Evolutionary conservation across 2,888 invertebrate genomes (phyloP), one percentile per base, ranked within the genome.

Genomic region (Amiota communis): DNA sequence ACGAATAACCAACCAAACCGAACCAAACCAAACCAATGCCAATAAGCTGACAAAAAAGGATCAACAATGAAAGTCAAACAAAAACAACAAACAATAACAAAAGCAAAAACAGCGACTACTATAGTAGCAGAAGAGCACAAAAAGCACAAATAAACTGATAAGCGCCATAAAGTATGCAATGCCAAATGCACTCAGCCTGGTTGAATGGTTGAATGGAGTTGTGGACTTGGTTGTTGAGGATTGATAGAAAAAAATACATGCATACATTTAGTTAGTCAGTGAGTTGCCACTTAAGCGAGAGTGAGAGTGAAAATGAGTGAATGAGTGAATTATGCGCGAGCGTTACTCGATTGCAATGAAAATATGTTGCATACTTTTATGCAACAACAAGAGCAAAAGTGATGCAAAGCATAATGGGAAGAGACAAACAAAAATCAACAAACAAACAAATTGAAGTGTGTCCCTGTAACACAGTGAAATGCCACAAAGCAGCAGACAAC

Each of bases 141-240:
- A 71, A 71, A 49, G 63, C 56, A 53, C 71, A 82, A 82, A 82
- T 80, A 82, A 81, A 82, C 82, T 83, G 82, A 82, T 82, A 82
- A 82, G 83, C 80, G 80, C 76, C 75, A 56, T 3, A 65, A 71
- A 71, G 51, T 67, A 67, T 67, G 67, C 67, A 51, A 51, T 51
- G 67, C 65, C 15, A 67, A 48, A 65, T 65, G 65, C 48, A 65
- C n/a, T 57, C 10, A 57, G 57, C 57, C 36, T 36, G 61, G 53
- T 51, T n/a, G 53, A 51, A 51, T 17, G n/a, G 57, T 17, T 15
- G 57, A 10, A 6, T 36, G 36, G 36, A 36, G 36, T 36, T 36
- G 36, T 6, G 36, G 36, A 36, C 36, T 36, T 36, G 0, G 6
- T 72, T 36, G 8, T 36, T 36, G 36, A 36, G 36, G 36, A 36